Evolutionary conservation across 2,113 vertebrate species (phyloP).

Genomic region (Prietella phreatophila): DNA sequence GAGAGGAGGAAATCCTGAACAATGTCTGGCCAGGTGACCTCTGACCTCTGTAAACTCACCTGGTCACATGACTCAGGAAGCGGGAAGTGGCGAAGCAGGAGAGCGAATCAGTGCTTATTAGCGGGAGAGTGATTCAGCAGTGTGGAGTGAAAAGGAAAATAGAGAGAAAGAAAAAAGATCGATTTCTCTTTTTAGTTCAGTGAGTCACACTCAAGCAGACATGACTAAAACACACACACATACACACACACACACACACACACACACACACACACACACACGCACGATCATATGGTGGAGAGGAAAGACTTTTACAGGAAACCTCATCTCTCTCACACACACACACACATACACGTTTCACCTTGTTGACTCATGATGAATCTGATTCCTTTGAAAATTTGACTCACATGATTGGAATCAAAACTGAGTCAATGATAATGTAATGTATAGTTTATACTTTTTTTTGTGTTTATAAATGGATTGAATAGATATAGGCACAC

Average conservation of each 20-base stretch:
- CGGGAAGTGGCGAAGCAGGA: conserved; percentile 35
- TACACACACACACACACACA: background rate
- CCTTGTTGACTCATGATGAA: background rate
- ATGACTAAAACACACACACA: conserved; percentile 54
- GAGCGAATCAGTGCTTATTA: conserved; percentile 10
- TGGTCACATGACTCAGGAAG: conserved; percentile 42
- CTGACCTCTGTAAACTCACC: conserved; percentile 55
- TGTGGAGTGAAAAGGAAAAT: background rate
- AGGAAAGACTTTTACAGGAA: conserved; percentile 61
- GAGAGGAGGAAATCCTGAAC: conserved; percentile 63
- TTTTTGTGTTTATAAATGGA: background rate
- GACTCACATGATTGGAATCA: background rate
- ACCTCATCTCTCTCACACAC: conserved; percentile 34
- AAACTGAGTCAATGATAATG: background rate
- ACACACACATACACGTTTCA: background rate
- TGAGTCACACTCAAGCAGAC: conserved; percentile 64
- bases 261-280: background rate
- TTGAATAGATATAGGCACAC: background rate
- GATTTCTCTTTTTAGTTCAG: conserved; percentile 34
- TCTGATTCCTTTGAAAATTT: background rate
- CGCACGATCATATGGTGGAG: conserved; percentile 22
- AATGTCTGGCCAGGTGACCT: conserved; percentile 49
- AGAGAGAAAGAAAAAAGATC: conserved; percentile 4
- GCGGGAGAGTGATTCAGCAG: conserved; percentile 8
- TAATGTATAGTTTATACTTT: background rate